Evolutionary conservation across 1,140 invertebrate species (phyloP).

Genomic region (Neelides sp.): DNA sequence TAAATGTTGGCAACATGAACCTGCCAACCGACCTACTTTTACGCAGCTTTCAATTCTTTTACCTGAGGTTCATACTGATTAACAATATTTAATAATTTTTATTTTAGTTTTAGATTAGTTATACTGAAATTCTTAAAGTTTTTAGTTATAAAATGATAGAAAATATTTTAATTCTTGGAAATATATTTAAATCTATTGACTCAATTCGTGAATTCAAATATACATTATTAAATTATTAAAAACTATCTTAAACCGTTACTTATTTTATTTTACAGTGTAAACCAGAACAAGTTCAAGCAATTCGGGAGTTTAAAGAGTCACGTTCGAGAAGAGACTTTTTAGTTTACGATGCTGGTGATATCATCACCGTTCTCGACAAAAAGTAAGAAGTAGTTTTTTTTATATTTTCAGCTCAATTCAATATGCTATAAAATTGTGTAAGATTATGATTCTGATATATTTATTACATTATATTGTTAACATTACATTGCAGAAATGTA

Average conservation of each 20-base stretch:
- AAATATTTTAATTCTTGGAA: neutral
- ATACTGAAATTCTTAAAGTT: too few species aligned
- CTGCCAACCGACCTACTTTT: constrained; percentile 78
- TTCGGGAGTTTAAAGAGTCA: constrained; percentile 40
- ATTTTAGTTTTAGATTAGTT: too few species aligned
- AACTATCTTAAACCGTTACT: too few species aligned
- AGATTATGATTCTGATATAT: too few species aligned
- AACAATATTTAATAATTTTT: too few species aligned
- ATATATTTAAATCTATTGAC: neutral
- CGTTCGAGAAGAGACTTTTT: constrained; percentile 50
- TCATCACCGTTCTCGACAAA: constrained; percentile 88
- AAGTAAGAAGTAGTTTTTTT: constrained; percentile 43
- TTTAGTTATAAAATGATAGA: too few species aligned
- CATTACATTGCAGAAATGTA: too few species aligned
- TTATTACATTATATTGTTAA: too few species aligned
- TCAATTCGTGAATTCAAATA: neutral
- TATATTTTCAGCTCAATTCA: constrained; percentile 3
- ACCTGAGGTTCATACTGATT: constrained; percentile 54
- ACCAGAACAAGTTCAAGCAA: constrained; percentile 77
- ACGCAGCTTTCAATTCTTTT: constrained; percentile 64
- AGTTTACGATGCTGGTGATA: constrained; percentile 70
- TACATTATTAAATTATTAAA: neutral
- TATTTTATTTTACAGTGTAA: constrained; percentile 44
- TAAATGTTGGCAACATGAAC: constrained; percentile 90
- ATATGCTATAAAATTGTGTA: too few species aligned